A percentile compares a stretch with the other conserved stretches of the same genome.
phyloP scores from a whole-genome alignment of 1,140 invertebrate species.

The Trachelipus rathkii region DNA sequence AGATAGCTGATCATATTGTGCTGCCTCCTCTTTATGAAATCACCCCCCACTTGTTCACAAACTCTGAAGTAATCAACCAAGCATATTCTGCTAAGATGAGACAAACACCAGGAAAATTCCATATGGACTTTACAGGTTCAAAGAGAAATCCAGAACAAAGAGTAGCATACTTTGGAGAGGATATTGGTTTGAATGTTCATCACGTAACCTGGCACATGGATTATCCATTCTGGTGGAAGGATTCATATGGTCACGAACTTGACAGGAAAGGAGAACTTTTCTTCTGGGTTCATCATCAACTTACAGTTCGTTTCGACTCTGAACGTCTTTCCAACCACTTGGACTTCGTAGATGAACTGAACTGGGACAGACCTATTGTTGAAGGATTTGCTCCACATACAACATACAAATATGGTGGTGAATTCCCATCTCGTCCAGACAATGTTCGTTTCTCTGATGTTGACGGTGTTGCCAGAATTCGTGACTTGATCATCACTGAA shows the following conservation, averaged over 20 bases:
- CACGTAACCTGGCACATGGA: conserved; percentile 59
- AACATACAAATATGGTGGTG: conserved; percentile 60
- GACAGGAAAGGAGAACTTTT: conserved; percentile 50
- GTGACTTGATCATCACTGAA: conserved; percentile 22
- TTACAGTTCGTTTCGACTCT: conserved; percentile 54
- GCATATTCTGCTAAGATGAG: conserved; percentile 51
- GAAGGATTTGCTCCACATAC: conserved; percentile 63
- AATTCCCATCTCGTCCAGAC: conserved; percentile 59
- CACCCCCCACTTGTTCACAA: conserved; percentile 56
- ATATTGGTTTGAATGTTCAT: conserved; percentile 65
- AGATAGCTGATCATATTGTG: conserved; percentile 37
- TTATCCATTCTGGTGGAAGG: conserved; percentile 55
- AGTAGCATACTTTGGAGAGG: conserved; percentile 61
- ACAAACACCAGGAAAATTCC: conserved; percentile 45
- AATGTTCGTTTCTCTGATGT: conserved; percentile 44
- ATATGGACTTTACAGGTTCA: conserved; percentile 37
- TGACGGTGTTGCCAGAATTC: conserved; percentile 17
- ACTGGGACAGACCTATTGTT: conserved; percentile 50
- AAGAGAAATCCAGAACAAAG: conserved; percentile 52
- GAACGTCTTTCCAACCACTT: conserved; percentile 56
- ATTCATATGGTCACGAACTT: conserved; percentile 43
- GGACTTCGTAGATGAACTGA: conserved; percentile 50
- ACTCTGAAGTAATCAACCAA: conserved; percentile 47
- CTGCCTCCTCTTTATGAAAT: conserved; percentile 66
- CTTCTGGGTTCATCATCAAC: conserved; percentile 56